A percentile compares a stretch with the other conserved stretches of the same genome.
phyloP scores from a whole-genome alignment of 2,888 invertebrate species.

The Heliconius cydno region DNA sequence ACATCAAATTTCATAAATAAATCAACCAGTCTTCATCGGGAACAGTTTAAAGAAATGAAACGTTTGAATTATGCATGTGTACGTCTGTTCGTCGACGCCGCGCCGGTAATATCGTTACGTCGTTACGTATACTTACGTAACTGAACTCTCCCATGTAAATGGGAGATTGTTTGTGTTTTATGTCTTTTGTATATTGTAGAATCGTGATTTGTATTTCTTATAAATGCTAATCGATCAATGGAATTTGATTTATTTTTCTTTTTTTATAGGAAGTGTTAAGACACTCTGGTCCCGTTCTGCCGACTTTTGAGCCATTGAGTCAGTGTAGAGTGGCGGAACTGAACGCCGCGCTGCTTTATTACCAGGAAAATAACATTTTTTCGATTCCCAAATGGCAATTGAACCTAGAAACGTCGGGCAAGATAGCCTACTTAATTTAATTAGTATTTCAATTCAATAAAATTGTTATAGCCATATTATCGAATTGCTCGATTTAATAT shows the following conservation, averaged over 20 bases:
- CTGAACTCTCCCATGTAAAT: conserved; percentile 36
- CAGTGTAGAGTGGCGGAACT: no score
- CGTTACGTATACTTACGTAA: conserved; percentile 49
- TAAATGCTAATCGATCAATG: not conserved
- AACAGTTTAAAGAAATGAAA: conserved; percentile 63
- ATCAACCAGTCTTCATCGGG: conserved; percentile 57
- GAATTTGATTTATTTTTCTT: not conserved
- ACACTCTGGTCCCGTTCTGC: no score
- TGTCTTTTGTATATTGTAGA: conserved; percentile 21
- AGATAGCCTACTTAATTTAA: no score
- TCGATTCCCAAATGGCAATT: no score
- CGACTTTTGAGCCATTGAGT: no score
- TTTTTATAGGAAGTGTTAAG: not conserved
- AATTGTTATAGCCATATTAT: not conserved
- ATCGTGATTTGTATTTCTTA: not conserved
- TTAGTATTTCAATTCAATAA: not conserved
- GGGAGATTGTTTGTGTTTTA: conserved; percentile 19
- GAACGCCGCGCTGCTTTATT: no score
- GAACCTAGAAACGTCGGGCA: no score
- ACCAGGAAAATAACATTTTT: no score
- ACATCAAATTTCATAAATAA: conserved; percentile 49
- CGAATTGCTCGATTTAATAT: not conserved
- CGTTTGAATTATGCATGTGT: conserved; percentile 66
- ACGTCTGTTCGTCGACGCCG: conserved; percentile 48
- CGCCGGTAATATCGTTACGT: conserved; percentile 53